Base-by-base conservation (phyloP, 2,797 vertebrate species). In the Acropternis orthonyx region DNA sequence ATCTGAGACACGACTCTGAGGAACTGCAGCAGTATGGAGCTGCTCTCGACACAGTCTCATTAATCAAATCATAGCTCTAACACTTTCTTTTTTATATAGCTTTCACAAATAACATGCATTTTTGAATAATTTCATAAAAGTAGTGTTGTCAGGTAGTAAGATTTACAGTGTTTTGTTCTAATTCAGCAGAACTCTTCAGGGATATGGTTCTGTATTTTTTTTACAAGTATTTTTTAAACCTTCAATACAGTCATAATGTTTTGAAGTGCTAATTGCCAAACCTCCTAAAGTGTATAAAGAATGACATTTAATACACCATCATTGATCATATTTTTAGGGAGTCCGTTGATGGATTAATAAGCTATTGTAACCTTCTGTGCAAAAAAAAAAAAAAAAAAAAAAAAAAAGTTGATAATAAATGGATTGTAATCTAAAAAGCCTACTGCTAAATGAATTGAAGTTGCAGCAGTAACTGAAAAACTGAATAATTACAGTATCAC, bases 271-370 rank as follows among this genome's bases (percentile, higher is more conserved):
- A 97, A 97, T 97, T 98, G 95, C 93, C 87, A 93, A 96, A 59
- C 89, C 92, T 97, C 95, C 96, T 96, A 95, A 98, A 96, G 86
- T 94, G 82, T 92, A 85, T 94, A 95, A 97, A 97, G 96, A 97
- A 97, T 96, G 95, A 92, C 94, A 97, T 97, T 97, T 97, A 95
- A 82, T 96, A 85, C 81, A 89, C 88, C 74, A 69, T 95, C 76
- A 56, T 97, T 96, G 93, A 97, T 98, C 96, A 95, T 95, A 94
- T 89, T 96, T 97, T 97, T 97, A 97, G 95, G 97, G 95, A 97
- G 94, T 92, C 68, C 34, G n/a, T 55, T 97, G 97, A 97, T 98
- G 90, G 95, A 98, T 98, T 98, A 97, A 97, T 97, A 97, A 97
- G 97, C 96, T 8, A 6, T 91, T 55, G 58, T 97, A 97, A 95